phyloP scores from a whole-genome alignment of 2,113 vertebrate species.

The Loxodonta africana region DNA sequence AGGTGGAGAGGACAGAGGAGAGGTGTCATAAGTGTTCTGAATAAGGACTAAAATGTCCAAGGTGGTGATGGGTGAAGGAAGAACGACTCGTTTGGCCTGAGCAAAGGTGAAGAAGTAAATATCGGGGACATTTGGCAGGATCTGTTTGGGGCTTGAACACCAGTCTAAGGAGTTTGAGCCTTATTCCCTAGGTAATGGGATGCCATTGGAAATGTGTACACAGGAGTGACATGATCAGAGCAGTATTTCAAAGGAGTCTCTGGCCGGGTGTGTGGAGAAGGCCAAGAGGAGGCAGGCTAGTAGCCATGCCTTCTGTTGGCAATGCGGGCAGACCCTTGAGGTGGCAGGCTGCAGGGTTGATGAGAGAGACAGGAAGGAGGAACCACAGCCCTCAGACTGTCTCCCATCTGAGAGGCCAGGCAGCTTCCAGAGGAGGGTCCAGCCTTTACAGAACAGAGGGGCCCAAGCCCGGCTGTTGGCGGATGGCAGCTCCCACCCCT shows the following conservation, averaged over 20 bases:
- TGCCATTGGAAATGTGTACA: neutral
- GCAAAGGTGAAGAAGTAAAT: neutral
- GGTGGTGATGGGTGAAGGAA: neutral
- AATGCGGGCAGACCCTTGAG: neutral
- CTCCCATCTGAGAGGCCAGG: neutral
- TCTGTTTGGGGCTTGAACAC: neutral
- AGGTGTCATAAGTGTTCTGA: neutral
- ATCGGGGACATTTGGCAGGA: neutral
- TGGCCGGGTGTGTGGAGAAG: neutral
- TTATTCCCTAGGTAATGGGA: neutral
- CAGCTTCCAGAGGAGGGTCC: neutral
- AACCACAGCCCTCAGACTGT: neutral
- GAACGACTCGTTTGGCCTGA: neutral
- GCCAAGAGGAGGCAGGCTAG: accelerated
- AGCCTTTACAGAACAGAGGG: neutral
- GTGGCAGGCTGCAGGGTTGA: neutral
- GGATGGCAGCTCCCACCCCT: no score
- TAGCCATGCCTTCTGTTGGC: neutral
- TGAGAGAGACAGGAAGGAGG: neutral
- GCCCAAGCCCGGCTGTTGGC: neutral
- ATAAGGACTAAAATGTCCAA: neutral
- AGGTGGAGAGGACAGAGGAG: neutral
- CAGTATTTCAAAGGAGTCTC: neutral
- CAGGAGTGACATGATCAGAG: neutral
- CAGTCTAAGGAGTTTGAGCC: neutral